Evolutionary conservation across 2,888 invertebrate genomes (phyloP).

Genomic region (Tuta absoluta): DNA sequence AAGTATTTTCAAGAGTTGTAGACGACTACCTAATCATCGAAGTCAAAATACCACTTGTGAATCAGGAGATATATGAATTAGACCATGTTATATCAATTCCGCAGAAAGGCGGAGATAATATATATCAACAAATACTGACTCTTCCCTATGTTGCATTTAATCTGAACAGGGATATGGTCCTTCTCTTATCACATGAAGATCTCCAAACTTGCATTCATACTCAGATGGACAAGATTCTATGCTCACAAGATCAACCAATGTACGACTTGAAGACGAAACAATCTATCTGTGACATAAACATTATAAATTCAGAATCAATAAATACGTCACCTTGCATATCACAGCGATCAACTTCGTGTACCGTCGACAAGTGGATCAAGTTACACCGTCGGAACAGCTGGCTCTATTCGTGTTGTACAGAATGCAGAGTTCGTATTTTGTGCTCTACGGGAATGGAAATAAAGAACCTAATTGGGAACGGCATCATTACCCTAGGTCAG

Average conservation of each 20-base stretch:
- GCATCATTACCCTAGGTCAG: background rate
- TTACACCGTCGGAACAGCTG: no score
- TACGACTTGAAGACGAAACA: no score
- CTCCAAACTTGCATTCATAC: slow-evolving; percentile 6
- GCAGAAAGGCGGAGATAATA: background rate
- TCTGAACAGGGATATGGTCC: background rate
- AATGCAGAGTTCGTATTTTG: no score
- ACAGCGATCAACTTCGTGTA: background rate
- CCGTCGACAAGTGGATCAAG: background rate
- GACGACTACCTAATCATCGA: background rate
- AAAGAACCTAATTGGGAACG: background rate
- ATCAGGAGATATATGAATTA: slow-evolving; percentile 5
- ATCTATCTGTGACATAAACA: no score
- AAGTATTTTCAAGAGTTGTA: background rate
- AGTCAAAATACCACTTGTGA: slow-evolving; percentile 12
- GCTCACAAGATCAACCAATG: no score
- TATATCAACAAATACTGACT: background rate
- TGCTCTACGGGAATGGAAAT: no score
- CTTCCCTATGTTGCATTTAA: slow-evolving; percentile 11
- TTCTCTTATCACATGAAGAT: slow-evolving; percentile 6
- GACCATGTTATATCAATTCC: slow-evolving; percentile 15
- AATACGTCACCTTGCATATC: background rate
- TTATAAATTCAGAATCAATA: background rate
- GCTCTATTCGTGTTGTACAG: no score
- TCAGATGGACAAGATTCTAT: no score